Conservation (phyloP, 2,888 invertebrate genomes). For the Nyleta sp. region DNA sequence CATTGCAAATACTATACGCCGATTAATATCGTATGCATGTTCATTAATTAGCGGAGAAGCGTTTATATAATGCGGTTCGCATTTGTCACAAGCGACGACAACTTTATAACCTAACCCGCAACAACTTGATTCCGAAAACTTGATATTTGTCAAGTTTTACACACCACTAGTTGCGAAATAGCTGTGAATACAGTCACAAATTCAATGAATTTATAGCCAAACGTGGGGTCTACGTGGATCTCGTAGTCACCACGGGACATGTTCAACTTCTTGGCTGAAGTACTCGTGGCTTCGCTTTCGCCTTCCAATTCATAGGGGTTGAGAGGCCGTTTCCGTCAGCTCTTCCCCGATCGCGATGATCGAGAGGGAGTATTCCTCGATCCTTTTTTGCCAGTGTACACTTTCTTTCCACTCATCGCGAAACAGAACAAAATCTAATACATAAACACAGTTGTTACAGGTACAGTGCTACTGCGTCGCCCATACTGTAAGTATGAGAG, state of each 20-base stretch:
- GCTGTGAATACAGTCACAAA: slow-evolving; percentile 19
- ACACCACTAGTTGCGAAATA: slow-evolving; percentile 19
- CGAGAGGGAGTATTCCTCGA: not conserved
- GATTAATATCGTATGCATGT: slow-evolving; percentile 23
- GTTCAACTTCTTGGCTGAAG: slow-evolving; percentile 14
- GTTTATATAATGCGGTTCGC: not conserved
- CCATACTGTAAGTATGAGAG: not conserved
- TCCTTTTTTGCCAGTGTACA: slow-evolving; percentile 19
- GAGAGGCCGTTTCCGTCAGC: not conserved
- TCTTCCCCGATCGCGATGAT: not conserved
- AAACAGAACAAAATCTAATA: too few relatives aligned
- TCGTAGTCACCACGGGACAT: slow-evolving; percentile 3
- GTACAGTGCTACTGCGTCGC: too few relatives aligned
- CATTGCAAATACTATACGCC: slow-evolving; percentile 62
- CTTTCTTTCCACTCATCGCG: slow-evolving; percentile 14
- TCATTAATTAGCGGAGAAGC: not conserved
- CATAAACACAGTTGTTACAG: too few relatives aligned
- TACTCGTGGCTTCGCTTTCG: slow-evolving; percentile 20
- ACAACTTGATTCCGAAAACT: too few relatives aligned
- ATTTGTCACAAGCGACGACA: slow-evolving; percentile 7
- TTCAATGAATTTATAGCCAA: slow-evolving; percentile 23
- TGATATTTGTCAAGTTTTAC: slow-evolving; percentile 2
- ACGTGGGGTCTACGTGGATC: slow-evolving; percentile 21
- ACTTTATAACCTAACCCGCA: not conserved
- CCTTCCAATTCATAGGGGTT: slow-evolving; percentile 9